phyloP scores from a whole-genome alignment of 2,113 vertebrate genomes.

The Bufo bufo region DNA sequence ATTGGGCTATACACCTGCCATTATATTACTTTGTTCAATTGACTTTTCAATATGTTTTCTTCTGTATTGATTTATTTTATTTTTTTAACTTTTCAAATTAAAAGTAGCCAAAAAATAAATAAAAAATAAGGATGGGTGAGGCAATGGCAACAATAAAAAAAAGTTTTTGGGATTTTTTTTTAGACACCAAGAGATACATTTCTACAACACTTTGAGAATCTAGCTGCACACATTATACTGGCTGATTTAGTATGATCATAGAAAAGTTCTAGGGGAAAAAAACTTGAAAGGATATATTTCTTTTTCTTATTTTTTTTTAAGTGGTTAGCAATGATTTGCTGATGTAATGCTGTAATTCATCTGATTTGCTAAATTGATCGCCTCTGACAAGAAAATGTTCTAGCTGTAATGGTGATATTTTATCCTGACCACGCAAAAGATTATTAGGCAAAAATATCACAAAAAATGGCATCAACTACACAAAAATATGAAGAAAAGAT shows the following conservation, averaged over 20 bases:
- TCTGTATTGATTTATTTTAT: too few relatives aligned
- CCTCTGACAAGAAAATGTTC: conserved; percentile 51
- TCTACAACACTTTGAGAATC: not conserved
- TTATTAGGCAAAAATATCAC: conserved; percentile 44
- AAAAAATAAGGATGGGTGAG: too few relatives aligned
- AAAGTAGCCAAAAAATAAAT: not conserved
- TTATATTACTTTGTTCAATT: too few relatives aligned
- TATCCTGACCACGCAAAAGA: conserved; percentile 37
- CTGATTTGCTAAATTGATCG: conserved; percentile 46
- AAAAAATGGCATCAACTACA: conserved; percentile 28
- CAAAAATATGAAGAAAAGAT: conserved; percentile 38
- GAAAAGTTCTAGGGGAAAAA: not conserved
- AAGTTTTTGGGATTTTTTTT: too few relatives aligned
- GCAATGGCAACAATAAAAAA: too few relatives aligned
- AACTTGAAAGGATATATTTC: not conserved
- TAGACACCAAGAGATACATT: not conserved
- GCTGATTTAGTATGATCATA: not conserved
- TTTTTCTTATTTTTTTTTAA: not conserved
- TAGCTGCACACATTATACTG: not conserved
- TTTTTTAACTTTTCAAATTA: not conserved
- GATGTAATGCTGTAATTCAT: too few relatives aligned
- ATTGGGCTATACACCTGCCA: too few relatives aligned
- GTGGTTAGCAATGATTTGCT: conserved; percentile 44
- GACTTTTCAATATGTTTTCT: too few relatives aligned
- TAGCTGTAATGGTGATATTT: conserved; percentile 50